Evolutionary conservation across 2,113 vertebrate genomes (phyloP).

Genomic region (Amphiprion percula): DNA sequence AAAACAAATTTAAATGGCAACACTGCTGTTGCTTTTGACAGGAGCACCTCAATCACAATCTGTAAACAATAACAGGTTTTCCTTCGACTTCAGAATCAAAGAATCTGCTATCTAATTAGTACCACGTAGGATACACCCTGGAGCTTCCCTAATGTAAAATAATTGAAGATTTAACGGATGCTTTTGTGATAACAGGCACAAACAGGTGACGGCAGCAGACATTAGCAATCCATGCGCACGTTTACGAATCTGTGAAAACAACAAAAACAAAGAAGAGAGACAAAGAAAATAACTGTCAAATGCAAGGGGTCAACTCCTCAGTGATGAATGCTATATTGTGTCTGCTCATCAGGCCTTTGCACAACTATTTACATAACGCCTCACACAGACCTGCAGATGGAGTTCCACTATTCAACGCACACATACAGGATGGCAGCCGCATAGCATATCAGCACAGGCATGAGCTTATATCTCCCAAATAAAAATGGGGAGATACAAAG

Average conservation of each 20-base stretch:
- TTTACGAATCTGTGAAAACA: neutral
- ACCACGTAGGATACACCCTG: neutral
- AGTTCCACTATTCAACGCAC: neutral
- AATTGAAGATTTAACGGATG: neutral
- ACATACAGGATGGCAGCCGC: neutral
- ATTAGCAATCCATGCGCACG: neutral
- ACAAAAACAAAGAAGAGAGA: neutral
- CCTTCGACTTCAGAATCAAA: neutral
- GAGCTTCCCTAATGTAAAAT: slow-evolving; percentile 1
- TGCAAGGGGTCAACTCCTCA: neutral
- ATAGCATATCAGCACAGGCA: slow-evolving; percentile 9
- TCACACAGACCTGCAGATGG: slow-evolving; percentile 3
- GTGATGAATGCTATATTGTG: neutral
- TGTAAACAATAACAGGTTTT: neutral
- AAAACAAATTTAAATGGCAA: neutral
- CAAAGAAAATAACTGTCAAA: neutral
- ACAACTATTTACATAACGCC: neutral
- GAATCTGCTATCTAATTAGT: slow-evolving; percentile 1
- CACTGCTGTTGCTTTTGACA: neutral
- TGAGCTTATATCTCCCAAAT: slow-evolving; percentile 23
- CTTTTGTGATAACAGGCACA: slow-evolving; percentile 1
- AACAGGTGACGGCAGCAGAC: neutral
- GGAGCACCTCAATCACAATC: neutral
- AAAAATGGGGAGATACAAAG: slow-evolving; percentile 23
- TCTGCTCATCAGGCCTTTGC: neutral